phyloP scores from a whole-genome alignment of 2,888 invertebrate species.

The Melinopterus prodromus region DNA sequence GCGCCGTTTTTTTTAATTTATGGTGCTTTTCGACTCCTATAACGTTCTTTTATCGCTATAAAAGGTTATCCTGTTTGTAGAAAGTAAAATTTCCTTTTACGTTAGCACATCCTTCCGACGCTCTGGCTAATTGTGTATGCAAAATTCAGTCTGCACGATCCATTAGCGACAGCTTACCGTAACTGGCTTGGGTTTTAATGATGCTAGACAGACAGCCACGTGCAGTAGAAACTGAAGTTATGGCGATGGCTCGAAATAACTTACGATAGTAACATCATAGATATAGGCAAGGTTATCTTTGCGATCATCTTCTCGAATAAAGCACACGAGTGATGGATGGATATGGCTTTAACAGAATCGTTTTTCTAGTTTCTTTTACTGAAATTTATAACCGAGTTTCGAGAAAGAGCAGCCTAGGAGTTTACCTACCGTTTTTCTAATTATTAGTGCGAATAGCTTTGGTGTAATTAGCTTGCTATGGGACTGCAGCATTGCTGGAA shows the following conservation, averaged over 20 bases:
- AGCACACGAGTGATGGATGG: neutral
- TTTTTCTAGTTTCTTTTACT: neutral
- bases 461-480: no score
- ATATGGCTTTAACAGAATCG: neutral
- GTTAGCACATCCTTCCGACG: constrained; percentile 9
- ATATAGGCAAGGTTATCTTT: neutral
- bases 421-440: no score
- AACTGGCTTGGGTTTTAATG: neutral
- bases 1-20: neutral
- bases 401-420: no score
- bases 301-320: neutral
- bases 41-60: neutral
- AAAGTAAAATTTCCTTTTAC: constrained; percentile 9
- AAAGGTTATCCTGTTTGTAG: neutral
- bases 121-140: constrained; percentile 19
- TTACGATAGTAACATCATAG: neutral
- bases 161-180: constrained; percentile 20
- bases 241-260: neutral
- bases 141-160: constrained; percentile 12
- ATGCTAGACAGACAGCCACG: neutral
- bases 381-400: neutral
- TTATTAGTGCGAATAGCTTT: no score
- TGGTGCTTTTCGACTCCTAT: neutral
- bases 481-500: no score
- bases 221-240: neutral